These are phyloP conservation scores for Terrapene triunguis DNA, from an alignment of 2,113 vertebrate genomes.

Conservation along the genomic window DNA sequence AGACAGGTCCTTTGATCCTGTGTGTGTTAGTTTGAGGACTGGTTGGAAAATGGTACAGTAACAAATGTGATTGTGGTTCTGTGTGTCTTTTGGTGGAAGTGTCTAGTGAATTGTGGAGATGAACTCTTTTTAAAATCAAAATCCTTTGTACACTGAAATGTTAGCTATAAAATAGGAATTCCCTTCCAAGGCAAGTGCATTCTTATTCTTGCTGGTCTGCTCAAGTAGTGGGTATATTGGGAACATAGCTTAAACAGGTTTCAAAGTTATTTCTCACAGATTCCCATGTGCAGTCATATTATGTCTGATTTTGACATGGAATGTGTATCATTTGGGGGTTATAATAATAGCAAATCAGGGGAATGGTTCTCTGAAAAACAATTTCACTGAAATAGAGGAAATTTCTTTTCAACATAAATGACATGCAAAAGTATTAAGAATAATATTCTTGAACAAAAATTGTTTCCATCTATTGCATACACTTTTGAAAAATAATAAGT, in stretches of 20 bases:
- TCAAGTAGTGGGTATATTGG: background rate
- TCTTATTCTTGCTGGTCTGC: background rate
- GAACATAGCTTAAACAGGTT: background rate
- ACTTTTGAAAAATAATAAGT: background rate
- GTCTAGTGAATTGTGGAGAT: background rate
- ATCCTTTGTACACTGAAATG: background rate
- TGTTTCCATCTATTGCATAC: background rate
- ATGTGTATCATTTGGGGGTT: slow-evolving; percentile 26
- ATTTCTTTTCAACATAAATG: slow-evolving; percentile 43
- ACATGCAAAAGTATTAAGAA: slow-evolving; percentile 18
- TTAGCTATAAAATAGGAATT: background rate
- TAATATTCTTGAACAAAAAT: slow-evolving; percentile 41
- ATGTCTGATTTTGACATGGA: background rate
- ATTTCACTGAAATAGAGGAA: slow-evolving; percentile 7
- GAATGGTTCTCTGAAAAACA: slow-evolving; percentile 34
- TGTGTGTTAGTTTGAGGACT: background rate
- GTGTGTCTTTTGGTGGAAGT: background rate
- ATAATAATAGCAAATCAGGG: slow-evolving; percentile 1
- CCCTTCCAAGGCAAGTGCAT: background rate
- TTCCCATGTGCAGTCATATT: background rate
- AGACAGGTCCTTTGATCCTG: background rate
- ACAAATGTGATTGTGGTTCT: background rate
- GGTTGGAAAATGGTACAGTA: background rate
- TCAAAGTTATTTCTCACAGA: slow-evolving; percentile 38
- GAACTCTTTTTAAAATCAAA: background rate